Evolutionary conservation across 1,140 invertebrate species (phyloP).

Genomic region (Saccostrea cuccullata): DNA sequence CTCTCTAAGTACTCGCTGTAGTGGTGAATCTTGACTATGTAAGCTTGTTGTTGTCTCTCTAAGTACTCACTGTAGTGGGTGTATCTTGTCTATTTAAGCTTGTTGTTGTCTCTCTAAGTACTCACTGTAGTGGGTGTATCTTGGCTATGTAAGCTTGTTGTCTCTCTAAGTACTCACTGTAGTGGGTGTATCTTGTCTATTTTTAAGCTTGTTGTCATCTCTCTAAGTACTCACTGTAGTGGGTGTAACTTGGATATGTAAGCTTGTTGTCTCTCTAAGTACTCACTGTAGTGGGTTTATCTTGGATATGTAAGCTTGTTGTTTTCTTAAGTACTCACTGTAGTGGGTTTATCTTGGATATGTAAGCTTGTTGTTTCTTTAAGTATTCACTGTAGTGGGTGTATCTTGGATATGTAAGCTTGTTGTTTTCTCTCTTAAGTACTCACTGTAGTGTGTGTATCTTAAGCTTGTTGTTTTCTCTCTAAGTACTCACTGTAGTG

Average conservation of each 20-base stretch:
- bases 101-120: neutral
- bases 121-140: neutral
- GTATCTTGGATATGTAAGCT: neutral
- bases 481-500: neutral
- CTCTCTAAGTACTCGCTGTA: constrained; percentile 9
- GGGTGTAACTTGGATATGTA: too few species aligned
- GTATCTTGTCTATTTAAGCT: neutral
- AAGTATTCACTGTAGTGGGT: neutral
- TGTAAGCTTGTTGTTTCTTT: neutral
- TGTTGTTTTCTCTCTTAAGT: neutral
- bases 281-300: too few species aligned
- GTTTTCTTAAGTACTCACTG: neutral
- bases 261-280: too few species aligned
- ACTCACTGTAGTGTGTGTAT: neutral
- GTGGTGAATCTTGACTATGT: neutral
- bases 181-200: neutral
- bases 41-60: too few species aligned
- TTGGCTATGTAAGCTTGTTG: neutral
- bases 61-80: neutral
- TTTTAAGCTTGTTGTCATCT: too few species aligned
- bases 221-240: too few species aligned
- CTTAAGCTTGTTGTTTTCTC: too few species aligned
- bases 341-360: neutral
- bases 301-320: too few species aligned
- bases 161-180: neutral